Conservation (phyloP, 2,797 vertebrate species). For the Ctenosaura bakeri region DNA sequence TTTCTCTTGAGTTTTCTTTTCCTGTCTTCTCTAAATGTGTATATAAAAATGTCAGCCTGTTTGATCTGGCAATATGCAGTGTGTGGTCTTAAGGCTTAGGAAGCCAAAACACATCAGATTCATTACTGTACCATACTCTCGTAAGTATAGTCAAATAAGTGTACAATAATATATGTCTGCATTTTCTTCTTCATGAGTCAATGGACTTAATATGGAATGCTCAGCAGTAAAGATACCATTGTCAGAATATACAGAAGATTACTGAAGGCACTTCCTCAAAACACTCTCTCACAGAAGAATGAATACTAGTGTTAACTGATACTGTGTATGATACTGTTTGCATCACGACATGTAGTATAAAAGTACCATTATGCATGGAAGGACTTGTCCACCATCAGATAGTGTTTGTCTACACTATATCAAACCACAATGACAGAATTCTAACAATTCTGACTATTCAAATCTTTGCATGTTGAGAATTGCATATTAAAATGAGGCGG, state of each 20-base stretch:
- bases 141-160: neutral
- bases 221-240: neutral
- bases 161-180: neutral
- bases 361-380: neutral
- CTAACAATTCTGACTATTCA: neutral
- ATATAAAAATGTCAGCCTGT: neutral
- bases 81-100: neutral
- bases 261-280: neutral
- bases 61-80: neutral
- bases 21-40: neutral
- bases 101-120: neutral
- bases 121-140: neutral
- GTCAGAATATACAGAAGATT: neutral
- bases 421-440: neutral
- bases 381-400: no score
- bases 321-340: neutral
- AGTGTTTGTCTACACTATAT: neutral
- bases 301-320: neutral
- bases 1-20: neutral
- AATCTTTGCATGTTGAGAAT: neutral
- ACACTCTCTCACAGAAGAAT: neutral
- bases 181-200: neutral
- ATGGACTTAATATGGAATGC: neutral
- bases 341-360: neutral
- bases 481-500: neutral